Base-by-base conservation (phyloP, 1,140 invertebrate species). In the Paraescarpia echinospica region DNA sequence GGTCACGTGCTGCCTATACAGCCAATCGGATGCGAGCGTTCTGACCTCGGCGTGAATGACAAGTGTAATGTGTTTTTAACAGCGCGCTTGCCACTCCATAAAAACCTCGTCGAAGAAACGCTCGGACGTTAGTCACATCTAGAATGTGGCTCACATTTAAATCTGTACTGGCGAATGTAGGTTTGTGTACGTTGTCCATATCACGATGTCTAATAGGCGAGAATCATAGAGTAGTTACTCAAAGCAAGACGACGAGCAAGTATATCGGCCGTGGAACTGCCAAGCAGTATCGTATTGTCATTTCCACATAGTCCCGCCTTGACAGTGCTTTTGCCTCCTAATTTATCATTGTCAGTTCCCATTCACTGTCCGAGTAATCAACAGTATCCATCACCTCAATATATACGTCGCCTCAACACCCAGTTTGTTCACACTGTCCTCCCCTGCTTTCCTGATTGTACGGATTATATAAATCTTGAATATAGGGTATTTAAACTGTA, bases 11-110 rank as follows among this genome's bases (percentile, higher is more conserved):
- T 77, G 22, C 12, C 59, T 6, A 77, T 77, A 2, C 22, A 31
- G 59, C 59, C 59, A 77, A 77, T 77, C 59, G 59, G 59, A 6
- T 18, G 59, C 59, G 59, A 27, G 59, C 59, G 59, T 77, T 77
- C 59, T 77, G 59, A 77, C 59, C 59, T 77, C 59, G 18, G 59
- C 59, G 59, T 77, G 59, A 77, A 77, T 77, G 59, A 77, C 59
- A 77, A 27, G 59, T 77, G 59, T 77, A 77, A 77, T 77, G 59
- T 77, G 59, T 77, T 77, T 77, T 77, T 77, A 77, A 77, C 59
- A 77, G 59, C 9, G 59, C 59, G 59, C 22, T 77, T 27, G 59
- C 59, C 59, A 77, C 59, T 77, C 59, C 59, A 77, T 77, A 77
- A 27, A 77, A 77, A 77, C 59, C 59, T 6, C 59, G 22, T 5